These are phyloP conservation scores for Drosophila hawaiiensis DNA, from an alignment of 2,888 invertebrate genomes.

Conservation along the genomic window DNA sequence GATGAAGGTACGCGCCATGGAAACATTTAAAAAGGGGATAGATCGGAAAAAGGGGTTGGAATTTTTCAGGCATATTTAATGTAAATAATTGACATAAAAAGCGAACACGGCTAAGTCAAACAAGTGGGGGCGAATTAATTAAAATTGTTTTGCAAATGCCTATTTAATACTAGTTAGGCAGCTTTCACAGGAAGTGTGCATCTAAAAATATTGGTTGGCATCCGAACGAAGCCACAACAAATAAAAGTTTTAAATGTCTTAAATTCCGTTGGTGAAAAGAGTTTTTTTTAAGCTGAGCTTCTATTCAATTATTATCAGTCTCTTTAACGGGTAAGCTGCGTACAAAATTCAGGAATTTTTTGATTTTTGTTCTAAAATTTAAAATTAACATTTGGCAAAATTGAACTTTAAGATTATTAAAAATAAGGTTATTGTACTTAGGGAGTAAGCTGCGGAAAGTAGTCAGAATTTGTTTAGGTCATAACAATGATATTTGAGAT, in stretches of 20 bases:
- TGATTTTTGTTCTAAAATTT: neutral
- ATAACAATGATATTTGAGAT: neutral
- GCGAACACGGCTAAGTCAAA: conserved; percentile 53
- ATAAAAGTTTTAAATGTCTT: conserved; percentile 21
- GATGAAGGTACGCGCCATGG: conserved; percentile 50
- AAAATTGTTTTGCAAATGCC: conserved; percentile 58
- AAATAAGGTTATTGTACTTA: neutral
- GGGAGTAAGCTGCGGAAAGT: neutral
- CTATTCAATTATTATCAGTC: neutral
- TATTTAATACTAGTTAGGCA: conserved; percentile 47
- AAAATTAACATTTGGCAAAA: neutral
- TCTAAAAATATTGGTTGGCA: conserved; percentile 4
- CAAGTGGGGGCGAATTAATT: conserved; percentile 65
- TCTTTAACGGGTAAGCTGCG: neutral
- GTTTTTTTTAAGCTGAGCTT: neutral
- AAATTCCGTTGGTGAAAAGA: conserved; percentile 7
- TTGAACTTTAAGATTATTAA: neutral
- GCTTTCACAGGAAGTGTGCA: conserved; percentile 12
- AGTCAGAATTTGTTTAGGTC: neutral
- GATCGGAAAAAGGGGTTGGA: conserved; percentile 20
- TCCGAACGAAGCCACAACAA: conserved; percentile 23
- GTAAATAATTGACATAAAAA: conserved; percentile 73
- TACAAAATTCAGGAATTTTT: too few species aligned
- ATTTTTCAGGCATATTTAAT: conserved; percentile 66
- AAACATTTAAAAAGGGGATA: conserved; percentile 52